phyloP scores from a whole-genome alignment of 2,797 vertebrate genomes.

The Enteromius treurensis region DNA sequence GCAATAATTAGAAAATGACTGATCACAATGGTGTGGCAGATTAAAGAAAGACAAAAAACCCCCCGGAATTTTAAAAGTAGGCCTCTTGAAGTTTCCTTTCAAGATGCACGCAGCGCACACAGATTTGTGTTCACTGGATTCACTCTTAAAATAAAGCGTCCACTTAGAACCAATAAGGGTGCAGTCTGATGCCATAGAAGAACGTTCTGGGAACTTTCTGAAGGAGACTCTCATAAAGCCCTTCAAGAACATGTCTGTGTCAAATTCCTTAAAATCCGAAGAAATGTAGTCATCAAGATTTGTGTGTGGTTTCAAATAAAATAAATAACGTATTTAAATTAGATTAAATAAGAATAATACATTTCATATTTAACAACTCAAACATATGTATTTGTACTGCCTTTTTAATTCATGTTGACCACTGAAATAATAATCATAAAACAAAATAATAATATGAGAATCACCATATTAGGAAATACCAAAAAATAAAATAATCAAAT shows the following conservation, averaged over 20 bases:
- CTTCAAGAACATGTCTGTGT: background rate
- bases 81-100: background rate
- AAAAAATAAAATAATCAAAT: background rate
- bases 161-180: background rate
- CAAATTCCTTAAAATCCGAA: background rate
- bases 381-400: background rate
- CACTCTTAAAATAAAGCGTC: background rate
- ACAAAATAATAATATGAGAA: background rate
- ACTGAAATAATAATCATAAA: background rate
- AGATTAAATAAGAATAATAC: background rate
- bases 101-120: background rate
- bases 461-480: background rate
- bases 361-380: background rate
- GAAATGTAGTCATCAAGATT: background rate
- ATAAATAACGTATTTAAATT: background rate
- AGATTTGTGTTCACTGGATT: background rate
- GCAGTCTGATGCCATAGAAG: slow-evolving; percentile 19
- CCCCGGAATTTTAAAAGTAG: background rate
- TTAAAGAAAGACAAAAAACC: slow-evolving; percentile 19
- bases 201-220: background rate
- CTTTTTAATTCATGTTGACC: background rate
- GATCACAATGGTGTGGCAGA: slow-evolving; percentile 12
- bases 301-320: background rate
- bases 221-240: background rate
- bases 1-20: slow-evolving; percentile 23